Percentiles rank a stretch among this genome's conserved stretches.
These are phyloP conservation scores for Chymomyza procnemis DNA, from an alignment of 2,888 invertebrate species.

Conservation along the genomic window DNA sequence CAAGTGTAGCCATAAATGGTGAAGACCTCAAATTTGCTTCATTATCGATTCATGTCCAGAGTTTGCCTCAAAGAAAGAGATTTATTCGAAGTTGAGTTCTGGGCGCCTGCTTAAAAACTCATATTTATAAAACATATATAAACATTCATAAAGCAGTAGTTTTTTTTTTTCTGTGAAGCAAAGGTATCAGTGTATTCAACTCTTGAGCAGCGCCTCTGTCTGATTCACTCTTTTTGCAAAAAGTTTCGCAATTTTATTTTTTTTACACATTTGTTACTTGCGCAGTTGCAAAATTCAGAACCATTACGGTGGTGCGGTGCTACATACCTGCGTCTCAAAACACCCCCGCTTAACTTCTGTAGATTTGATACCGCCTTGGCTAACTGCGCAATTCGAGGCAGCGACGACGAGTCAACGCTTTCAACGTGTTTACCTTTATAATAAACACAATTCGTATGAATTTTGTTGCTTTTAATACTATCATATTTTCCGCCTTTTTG, in stretches of 20 bases:
- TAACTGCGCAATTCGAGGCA: conserved; percentile 53
- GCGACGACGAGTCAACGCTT: conserved; percentile 50
- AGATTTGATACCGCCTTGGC: conserved; percentile 28
- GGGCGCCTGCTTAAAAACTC: too few relatives aligned
- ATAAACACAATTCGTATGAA: conserved; percentile 65
- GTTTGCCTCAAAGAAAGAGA: too few relatives aligned
- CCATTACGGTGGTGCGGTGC: too few relatives aligned
- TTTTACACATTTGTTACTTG: conserved; percentile 15
- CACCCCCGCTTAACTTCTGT: not conserved
- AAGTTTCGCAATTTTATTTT: conserved; percentile 41
- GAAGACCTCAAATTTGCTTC: too few relatives aligned
- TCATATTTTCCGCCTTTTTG: conserved; percentile 26
- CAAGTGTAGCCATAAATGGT: too few relatives aligned
- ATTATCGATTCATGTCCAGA: too few relatives aligned
- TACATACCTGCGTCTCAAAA: not conserved
- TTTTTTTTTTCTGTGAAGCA: too few relatives aligned
- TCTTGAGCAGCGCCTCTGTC: too few relatives aligned
- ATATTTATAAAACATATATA: too few relatives aligned
- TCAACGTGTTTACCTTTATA: conserved; percentile 56
- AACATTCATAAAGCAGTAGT: too few relatives aligned
- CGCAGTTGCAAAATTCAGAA: not conserved
- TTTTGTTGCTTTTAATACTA: conserved; percentile 25
- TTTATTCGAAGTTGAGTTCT: too few relatives aligned
- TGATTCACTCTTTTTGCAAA: not conserved
- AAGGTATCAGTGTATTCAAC: too few relatives aligned